Conservation (phyloP, 2,113 vertebrate species). For the Upupa epops region DNA sequence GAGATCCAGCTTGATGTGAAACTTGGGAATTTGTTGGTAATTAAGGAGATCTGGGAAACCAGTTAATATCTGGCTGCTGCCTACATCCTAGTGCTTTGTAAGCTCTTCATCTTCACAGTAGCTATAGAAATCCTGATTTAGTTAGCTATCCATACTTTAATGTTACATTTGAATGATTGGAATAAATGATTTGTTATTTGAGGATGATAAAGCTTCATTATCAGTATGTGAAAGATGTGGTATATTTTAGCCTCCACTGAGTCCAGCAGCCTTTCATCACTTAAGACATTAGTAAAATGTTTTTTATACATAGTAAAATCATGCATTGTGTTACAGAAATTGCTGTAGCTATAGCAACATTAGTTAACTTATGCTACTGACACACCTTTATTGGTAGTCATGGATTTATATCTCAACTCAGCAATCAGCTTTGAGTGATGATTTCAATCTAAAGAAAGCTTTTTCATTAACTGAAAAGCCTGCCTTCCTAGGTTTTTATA, state of each 20-base stretch:
- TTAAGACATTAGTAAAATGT: not conserved
- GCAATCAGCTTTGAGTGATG: not conserved
- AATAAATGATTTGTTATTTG: not conserved
- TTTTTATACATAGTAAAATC: not conserved
- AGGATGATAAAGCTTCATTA: not conserved
- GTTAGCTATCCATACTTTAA: not conserved
- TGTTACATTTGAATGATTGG: not conserved
- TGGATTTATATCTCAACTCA: not conserved
- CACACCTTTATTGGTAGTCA: not conserved
- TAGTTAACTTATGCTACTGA: not conserved
- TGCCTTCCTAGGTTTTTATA: not conserved
- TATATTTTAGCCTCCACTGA: not conserved
- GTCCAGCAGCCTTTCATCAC: not conserved
- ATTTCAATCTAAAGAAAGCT: not conserved
- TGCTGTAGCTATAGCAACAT: not conserved
- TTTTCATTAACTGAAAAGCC: no score
- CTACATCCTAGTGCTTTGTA: not conserved
- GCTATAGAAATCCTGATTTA: not conserved
- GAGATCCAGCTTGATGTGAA: not conserved
- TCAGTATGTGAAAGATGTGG: not conserved
- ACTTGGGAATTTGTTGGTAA: not conserved
- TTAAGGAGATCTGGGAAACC: not conserved
- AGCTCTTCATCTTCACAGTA: not conserved
- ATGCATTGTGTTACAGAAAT: fast-evolving
- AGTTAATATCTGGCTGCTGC: not conserved